These are phyloP conservation scores for Polyodon spathula DNA, from an alignment of 2,113 vertebrate species.

Conservation along the genomic window DNA sequence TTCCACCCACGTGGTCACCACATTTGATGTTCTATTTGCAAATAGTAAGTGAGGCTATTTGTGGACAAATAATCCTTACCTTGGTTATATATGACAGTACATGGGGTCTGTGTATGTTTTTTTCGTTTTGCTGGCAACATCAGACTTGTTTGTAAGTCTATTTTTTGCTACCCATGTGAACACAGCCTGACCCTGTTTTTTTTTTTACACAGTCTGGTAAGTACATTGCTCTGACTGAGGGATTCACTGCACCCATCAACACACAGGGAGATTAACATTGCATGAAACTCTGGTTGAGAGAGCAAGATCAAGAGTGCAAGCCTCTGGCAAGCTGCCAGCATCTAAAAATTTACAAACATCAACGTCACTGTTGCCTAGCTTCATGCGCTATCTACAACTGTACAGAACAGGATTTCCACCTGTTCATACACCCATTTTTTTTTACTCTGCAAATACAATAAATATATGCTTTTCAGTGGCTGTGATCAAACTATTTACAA, in stretches of 20 bases:
- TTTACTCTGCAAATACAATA: not conserved
- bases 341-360: constrained; percentile 57
- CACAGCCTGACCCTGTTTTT: constrained; percentile 39
- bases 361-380: constrained; percentile 77
- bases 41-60: too few relatives aligned
- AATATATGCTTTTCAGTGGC: too few relatives aligned
- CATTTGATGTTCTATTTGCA: too few relatives aligned
- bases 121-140: constrained; percentile 41
- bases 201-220: constrained; percentile 37
- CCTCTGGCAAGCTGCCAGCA: constrained; percentile 63
- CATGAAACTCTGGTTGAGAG: constrained; percentile 44
- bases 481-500: too few relatives aligned
- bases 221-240: constrained; percentile 49
- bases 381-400: constrained; percentile 33
- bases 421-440: constrained; percentile 11
- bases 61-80: not conserved
- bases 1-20: too few relatives aligned
- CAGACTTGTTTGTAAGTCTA: constrained; percentile 31
- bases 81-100: too few relatives aligned
- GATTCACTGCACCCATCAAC: constrained; percentile 44
- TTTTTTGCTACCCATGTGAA: constrained; percentile 47
- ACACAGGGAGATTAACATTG: constrained; percentile 53
- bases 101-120: too few relatives aligned
- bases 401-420: not conserved
- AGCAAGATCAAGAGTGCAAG: constrained; percentile 41